These are phyloP conservation scores for Popillia japonica DNA, from an alignment of 1,140 invertebrate species.

Conservation along the genomic window DNA sequence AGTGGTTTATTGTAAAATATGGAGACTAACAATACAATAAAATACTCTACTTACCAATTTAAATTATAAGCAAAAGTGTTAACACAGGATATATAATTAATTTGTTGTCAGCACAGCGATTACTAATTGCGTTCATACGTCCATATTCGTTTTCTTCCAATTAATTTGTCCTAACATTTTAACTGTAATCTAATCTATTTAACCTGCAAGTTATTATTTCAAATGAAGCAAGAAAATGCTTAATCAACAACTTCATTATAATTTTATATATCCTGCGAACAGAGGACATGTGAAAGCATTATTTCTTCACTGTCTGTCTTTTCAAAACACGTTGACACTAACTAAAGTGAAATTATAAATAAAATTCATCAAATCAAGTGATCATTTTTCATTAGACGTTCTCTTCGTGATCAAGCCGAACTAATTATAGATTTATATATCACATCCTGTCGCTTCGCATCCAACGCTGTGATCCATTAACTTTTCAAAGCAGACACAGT, in stretches of 20 bases:
- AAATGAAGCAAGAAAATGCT: not conserved
- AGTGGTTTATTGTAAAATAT: not conserved
- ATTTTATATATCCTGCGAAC: not conserved
- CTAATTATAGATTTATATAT: slow-evolving; percentile 25
- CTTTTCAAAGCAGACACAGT: not conserved
- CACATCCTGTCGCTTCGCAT: not conserved
- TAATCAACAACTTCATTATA: not conserved
- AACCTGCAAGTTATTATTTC: too few species aligned
- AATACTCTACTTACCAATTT: not conserved
- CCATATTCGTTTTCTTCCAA: not conserved
- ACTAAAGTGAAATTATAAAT: not conserved
- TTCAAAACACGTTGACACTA: not conserved
- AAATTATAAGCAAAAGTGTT: not conserved
- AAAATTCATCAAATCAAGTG: not conserved
- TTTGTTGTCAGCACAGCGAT: not conserved
- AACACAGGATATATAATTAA: not conserved
- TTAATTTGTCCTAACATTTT: too few species aligned
- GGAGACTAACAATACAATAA: not conserved
- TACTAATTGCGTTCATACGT: not conserved
- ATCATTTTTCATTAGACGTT: not conserved
- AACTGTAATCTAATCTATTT: too few species aligned
- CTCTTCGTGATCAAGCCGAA: not conserved
- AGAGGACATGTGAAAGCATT: not conserved
- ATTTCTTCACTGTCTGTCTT: not conserved
- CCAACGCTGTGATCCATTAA: not conserved